phyloP scores from a whole-genome alignment of 2,113 vertebrate genomes.

The Eonycteris spelaea region DNA sequence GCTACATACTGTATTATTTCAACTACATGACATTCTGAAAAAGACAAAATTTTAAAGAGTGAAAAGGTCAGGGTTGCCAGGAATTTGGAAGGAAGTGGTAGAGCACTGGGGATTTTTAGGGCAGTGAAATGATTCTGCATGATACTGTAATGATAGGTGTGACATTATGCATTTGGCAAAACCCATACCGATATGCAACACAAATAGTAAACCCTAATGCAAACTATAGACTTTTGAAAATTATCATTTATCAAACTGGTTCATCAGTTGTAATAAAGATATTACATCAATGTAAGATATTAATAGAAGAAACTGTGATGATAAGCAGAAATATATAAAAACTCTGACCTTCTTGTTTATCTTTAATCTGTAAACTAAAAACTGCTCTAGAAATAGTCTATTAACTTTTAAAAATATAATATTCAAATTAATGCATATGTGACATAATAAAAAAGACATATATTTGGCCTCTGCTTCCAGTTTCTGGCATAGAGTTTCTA shows the following conservation, averaged over 20 bases:
- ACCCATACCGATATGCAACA: neutral
- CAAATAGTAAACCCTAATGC: neutral
- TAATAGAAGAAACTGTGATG: neutral
- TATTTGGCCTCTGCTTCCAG: neutral
- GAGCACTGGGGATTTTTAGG: accelerated
- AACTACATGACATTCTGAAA: neutral
- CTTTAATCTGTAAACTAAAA: neutral
- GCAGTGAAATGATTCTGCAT: neutral
- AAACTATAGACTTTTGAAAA: neutral
- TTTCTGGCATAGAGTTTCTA: neutral
- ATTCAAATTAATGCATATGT: neutral
- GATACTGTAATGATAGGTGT: no score
- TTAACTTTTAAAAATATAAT: neutral
- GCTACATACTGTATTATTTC: neutral
- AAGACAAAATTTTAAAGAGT: neutral
- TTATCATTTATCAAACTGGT: neutral
- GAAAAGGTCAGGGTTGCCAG: neutral
- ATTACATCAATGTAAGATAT: neutral
- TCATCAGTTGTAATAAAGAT: neutral
- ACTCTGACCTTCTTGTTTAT: accelerated
- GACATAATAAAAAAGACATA: neutral
- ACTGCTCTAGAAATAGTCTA: neutral
- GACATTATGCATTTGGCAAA: neutral
- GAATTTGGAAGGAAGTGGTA: neutral
- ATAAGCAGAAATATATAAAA: neutral